A percentile compares a stretch with the other conserved stretches of the same genome.
Conservation (phyloP, 2,888 invertebrate species). For the Criorhina ranunculi region DNA sequence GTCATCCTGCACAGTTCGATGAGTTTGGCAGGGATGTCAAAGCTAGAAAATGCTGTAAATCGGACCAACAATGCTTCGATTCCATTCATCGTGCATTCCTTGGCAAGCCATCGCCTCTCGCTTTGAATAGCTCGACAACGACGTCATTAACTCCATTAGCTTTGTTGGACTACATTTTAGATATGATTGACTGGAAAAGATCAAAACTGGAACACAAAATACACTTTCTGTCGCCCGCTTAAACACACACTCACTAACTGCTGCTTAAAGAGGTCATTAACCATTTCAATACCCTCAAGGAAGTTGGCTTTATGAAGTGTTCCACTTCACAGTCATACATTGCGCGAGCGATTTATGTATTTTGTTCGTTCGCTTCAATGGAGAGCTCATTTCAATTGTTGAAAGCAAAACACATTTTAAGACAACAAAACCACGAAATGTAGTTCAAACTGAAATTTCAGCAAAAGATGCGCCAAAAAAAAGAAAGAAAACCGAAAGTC, state of each 20-base stretch:
- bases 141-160: no score
- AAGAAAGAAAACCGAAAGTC: slow-evolving; percentile 61
- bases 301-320: slow-evolving; percentile 67
- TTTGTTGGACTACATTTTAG: no score
- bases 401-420: slow-evolving; percentile 28
- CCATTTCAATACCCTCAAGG: slow-evolving; percentile 71
- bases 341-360: slow-evolving; percentile 23
- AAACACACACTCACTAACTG: slow-evolving; percentile 10
- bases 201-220: no score
- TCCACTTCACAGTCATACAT: slow-evolving; percentile 61
- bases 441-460: slow-evolving; percentile 47
- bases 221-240: slow-evolving; percentile 4
- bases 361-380: slow-evolving; percentile 14
- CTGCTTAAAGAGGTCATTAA: slow-evolving; percentile 70
- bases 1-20: no score
- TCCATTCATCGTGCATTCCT: no score
- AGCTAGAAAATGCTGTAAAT: no score
- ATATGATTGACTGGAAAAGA: no score
- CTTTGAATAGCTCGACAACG: no score
- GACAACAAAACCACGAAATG: slow-evolving; percentile 14
- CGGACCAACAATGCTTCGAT: no score
- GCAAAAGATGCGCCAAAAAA: slow-evolving; percentile 27
- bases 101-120: no score
- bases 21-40: no score
- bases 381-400: slow-evolving; percentile 64